phyloP scores from a whole-genome alignment of 2,797 vertebrate genomes.

The Falco naumanni region DNA sequence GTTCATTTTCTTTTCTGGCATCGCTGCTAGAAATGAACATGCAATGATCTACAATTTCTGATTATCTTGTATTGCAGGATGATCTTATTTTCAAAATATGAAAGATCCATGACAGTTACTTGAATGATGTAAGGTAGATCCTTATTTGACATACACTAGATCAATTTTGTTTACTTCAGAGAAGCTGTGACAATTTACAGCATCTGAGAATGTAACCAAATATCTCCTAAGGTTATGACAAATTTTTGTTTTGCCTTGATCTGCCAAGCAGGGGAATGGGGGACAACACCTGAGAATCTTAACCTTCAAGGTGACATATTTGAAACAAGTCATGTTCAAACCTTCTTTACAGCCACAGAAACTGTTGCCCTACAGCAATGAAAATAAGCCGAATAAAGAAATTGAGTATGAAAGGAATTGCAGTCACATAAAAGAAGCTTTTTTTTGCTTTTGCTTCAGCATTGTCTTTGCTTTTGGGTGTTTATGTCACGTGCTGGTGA shows the following conservation, averaged over 20 bases:
- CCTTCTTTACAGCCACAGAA: slow-evolving; percentile 50
- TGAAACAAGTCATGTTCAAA: slow-evolving; percentile 60
- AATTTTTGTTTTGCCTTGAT: slow-evolving; percentile 24
- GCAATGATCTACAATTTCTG: not conserved
- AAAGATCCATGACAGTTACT: not conserved
- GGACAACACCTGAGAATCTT: slow-evolving; percentile 39
- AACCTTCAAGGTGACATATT: slow-evolving; percentile 64
- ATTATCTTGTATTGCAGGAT: not conserved
- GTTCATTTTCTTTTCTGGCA: not conserved
- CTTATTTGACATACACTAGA: not conserved
- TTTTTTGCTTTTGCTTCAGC: slow-evolving; percentile 46
- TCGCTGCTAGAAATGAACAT: not conserved
- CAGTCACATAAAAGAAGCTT: slow-evolving; percentile 30
- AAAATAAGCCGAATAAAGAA: slow-evolving; percentile 61
- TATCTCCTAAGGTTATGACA: not conserved
- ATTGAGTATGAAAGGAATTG: slow-evolving; percentile 32
- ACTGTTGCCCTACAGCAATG: slow-evolving; percentile 50
- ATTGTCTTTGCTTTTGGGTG: slow-evolving; percentile 41
- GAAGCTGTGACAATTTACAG: not conserved
- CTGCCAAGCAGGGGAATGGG: not conserved
- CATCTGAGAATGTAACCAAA: not conserved
- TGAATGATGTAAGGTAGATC: not conserved
- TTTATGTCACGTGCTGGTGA: slow-evolving; percentile 4
- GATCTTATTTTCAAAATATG: not conserved
- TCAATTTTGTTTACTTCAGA: not conserved